A percentile compares a stretch with the other conserved stretches of the same genome.
Conservation (phyloP, 2,113 vertebrate species). For the Lepisosteus osseus region DNA sequence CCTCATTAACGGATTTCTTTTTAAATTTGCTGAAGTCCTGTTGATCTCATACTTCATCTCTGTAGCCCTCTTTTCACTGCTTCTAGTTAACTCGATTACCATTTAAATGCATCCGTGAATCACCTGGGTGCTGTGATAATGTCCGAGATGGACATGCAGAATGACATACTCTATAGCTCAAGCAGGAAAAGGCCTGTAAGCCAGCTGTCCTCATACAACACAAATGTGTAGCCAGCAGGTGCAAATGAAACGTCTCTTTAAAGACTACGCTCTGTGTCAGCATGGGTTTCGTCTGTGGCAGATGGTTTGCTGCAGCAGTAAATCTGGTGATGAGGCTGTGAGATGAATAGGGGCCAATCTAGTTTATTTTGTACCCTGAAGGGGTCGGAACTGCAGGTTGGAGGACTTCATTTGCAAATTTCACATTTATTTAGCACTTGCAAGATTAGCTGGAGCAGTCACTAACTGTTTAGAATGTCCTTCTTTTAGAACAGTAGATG, state of each 20-base stretch:
- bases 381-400: not conserved
- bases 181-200: not conserved
- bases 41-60: not conserved
- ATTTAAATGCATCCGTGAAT: not conserved
- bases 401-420: not conserved
- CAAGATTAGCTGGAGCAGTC: no score
- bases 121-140: slow-evolving; percentile 5
- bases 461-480: no score
- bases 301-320: not conserved
- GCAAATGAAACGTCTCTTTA: not conserved
- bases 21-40: not conserved
- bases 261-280: not conserved
- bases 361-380: not conserved
- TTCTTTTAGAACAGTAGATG: not conserved
- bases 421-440: no score
- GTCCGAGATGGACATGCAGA: not conserved
- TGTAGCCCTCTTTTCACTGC: not conserved
- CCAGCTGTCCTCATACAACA: slow-evolving; percentile 5
- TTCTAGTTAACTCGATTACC: slow-evolving; percentile 12
- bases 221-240: not conserved
- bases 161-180: not conserved
- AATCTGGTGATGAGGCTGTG: not conserved
- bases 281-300: not conserved
- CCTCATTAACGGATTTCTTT: not conserved
- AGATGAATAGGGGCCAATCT: not conserved